These are phyloP conservation scores for mouse (Mus musculus) DNA, from an alignment of 2,113 vertebrate species.

Conservation along the genomic window GRCm39 chr4:33332501-33333000, in stretches of 20 bases:
- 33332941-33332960: neutral
- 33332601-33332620: neutral
- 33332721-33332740: neutral
- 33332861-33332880: neutral
- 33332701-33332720: neutral
- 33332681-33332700: neutral
- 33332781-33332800: neutral
- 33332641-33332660: neutral
- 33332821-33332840: neutral
- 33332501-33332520: constrained; percentile 1
- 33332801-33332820: neutral
- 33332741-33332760: neutral
- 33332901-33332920: neutral
- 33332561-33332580: neutral
- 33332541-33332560: neutral
- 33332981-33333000: neutral
- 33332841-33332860: neutral
- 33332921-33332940: neutral
- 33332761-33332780: neutral
- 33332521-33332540: neutral
- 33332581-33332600: neutral
- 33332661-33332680: neutral
- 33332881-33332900: neutral
- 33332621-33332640: too few species aligned
- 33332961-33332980: neutral